Base-by-base conservation (phyloP, 2,888 invertebrate genomes). In the Eulithis testata region DNA sequence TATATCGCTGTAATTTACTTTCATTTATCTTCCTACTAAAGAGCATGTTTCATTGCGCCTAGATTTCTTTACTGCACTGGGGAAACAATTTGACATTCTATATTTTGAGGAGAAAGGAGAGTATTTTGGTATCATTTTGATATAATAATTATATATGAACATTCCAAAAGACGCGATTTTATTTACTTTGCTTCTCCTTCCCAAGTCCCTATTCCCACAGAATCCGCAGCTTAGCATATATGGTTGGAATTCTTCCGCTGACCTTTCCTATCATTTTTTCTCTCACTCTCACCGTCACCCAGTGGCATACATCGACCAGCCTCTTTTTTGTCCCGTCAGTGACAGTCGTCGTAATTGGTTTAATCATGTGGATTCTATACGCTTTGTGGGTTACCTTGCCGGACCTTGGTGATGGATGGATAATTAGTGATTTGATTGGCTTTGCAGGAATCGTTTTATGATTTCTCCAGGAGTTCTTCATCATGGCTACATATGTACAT, bases 271-370 rank as follows among this genome's bases (percentile, higher is more conserved):
- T 53, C 70, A 73, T 74, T 81, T 79, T 79, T 78, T 77, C 73
- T 68, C 50, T 69, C 72, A 76, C 77, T 78, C 76, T 78, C 75
- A 73, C 76, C 71, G 69, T 65, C 68, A 70, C 80, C 82, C 75
- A 80, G 76, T 85, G 81, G 77, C 82, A 82, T 78, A 85, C 82
- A 81, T 85, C 70, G 66, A 73, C 76, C 79, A 74, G 76, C 71
- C 75, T 73, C 70, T 64, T 85, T 85, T 84, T 85, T 84, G 75
- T 65, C 63, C 61, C 68, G 70, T 66, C 69, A 74, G 63, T 68
- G 73, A 69, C 70, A 68, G 70, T 70, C 73, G 77, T 76, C 78
- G 81, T 87, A 87, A 87, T 87, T 87, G 84, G 84, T 77, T 81
- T 84, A 85, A 83, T 83, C 77, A 68, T 66, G 66, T 66, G 70